Conservation (phyloP, 2,888 invertebrate species). For the Agrypnus murinus region DNA sequence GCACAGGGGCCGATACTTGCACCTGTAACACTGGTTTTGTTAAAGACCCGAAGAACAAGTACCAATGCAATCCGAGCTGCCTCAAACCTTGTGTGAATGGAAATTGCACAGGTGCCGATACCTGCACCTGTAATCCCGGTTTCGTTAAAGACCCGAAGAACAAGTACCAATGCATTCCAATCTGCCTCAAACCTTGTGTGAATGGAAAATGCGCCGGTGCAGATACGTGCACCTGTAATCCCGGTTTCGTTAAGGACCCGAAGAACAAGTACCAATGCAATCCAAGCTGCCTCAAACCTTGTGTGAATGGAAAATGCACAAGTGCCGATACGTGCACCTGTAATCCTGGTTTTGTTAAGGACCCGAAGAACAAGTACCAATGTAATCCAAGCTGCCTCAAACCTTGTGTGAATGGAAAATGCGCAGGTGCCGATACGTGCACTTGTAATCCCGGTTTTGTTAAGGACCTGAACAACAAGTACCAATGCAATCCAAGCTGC, state of each 20-base stretch:
- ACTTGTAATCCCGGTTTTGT: slow-evolving; percentile 13
- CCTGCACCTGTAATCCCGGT: slow-evolving; percentile 16
- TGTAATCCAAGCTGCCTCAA: slow-evolving; percentile 79
- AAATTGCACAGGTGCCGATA: slow-evolving; percentile 14
- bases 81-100: slow-evolving; percentile 23
- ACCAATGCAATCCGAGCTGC: slow-evolving; percentile 20
- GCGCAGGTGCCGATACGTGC: slow-evolving; percentile 68
- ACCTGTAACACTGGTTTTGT: slow-evolving; percentile 22
- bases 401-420: slow-evolving; percentile 81
- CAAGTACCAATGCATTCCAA: slow-evolving; percentile 42
- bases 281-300: slow-evolving; percentile 55
- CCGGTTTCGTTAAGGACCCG: slow-evolving; percentile 6
- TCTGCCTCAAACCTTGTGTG: slow-evolving; percentile 40
- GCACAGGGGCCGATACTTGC: slow-evolving; percentile 14
- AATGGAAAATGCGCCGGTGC: slow-evolving; percentile 44
- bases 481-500: slow-evolving; percentile 20
- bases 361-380: slow-evolving; percentile 59
- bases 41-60: slow-evolving; percentile 20
- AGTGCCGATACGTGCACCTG: slow-evolving; percentile 68
- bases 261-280: slow-evolving; percentile 38
- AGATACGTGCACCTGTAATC: slow-evolving; percentile 37
- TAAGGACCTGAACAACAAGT: slow-evolving; percentile 15
- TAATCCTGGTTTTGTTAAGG: slow-evolving; percentile 58
- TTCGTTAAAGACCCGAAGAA: slow-evolving; percentile 10
- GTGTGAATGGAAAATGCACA: slow-evolving; percentile 66